These are phyloP conservation scores for Cassiopea andromeda DNA, from an alignment of 30 jellyfish, hydroid and myxozoan genomes.

Conservation along the genomic window DNA sequence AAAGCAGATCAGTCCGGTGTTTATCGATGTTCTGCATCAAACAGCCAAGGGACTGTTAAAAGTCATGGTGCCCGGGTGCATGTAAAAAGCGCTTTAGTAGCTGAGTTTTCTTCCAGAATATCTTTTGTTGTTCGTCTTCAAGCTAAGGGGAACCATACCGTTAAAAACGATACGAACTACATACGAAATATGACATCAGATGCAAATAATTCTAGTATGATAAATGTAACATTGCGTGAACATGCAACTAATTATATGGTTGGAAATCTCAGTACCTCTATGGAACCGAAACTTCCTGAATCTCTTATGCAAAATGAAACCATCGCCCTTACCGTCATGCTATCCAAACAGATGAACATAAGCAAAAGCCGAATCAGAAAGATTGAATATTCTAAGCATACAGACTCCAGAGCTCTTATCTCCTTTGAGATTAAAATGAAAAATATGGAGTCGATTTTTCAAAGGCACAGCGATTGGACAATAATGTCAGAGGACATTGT, in stretches of 20 bases:
- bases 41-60: conserved; percentile 35
- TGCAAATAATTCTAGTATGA: neutral
- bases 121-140: conserved; percentile 7
- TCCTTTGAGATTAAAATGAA: conserved; percentile 45
- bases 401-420: conserved; percentile 11
- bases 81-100: conserved; percentile 33
- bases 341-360: conserved; percentile 46
- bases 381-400: conserved; percentile 2
- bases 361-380: conserved; percentile 14
- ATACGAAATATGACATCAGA: neutral
- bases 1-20: conserved; percentile 62
- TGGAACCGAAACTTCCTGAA: conserved; percentile 14
- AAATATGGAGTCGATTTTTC: conserved; percentile 28
- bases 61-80: conserved; percentile 68
- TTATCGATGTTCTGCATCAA: conserved; percentile 63
- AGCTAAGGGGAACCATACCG: neutral
- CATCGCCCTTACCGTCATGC: neutral
- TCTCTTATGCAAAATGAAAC: conserved; percentile 13
- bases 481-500: conserved; percentile 53
- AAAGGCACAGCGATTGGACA: conserved; percentile 49
- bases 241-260: too few relatives aligned
- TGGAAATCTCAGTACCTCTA: too few relatives aligned
- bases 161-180: neutral
- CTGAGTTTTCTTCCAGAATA: conserved; percentile 23
- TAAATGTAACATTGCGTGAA: too few relatives aligned